These are phyloP conservation scores for Phyllotreta striolata DNA, from an alignment of 2,888 invertebrate species.

Conservation along the genomic window DNA sequence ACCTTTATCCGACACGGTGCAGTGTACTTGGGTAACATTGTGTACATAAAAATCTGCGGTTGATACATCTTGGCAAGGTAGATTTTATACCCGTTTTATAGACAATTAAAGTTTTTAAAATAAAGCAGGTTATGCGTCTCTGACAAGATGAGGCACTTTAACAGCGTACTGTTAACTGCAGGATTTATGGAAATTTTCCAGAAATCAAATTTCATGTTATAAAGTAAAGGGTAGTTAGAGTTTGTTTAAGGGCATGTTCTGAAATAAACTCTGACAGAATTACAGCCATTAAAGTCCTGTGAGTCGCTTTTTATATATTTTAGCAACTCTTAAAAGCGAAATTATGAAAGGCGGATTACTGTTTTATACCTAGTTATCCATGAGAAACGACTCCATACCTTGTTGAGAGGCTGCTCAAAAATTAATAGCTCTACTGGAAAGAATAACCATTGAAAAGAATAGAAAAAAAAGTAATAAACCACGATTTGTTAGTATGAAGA, in stretches of 20 bases:
- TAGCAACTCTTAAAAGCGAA: slow-evolving; percentile 29
- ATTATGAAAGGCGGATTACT: slow-evolving; percentile 21
- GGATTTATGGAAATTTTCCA: slow-evolving; percentile 28
- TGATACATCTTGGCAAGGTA: slow-evolving; percentile 1
- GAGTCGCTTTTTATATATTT: slow-evolving; percentile 28
- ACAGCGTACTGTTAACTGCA: slow-evolving; percentile 13
- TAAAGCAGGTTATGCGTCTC: slow-evolving; percentile 16
- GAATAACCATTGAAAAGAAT: slow-evolving; percentile 8
- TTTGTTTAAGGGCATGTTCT: slow-evolving; percentile 25
- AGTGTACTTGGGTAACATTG: background rate
- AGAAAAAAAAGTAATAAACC: slow-evolving; percentile 1
- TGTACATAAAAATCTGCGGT: slow-evolving; percentile 7
- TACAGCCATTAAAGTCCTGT: slow-evolving; percentile 26
- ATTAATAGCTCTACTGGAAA: slow-evolving; percentile 19
- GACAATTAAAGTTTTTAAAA: slow-evolving; percentile 22
- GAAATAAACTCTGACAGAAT: slow-evolving; percentile 27
- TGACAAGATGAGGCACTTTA: slow-evolving; percentile 27
- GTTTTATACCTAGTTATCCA: slow-evolving; percentile 27
- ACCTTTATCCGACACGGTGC: too few species aligned
- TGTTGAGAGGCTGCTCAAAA: slow-evolving; percentile 24
- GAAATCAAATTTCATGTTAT: slow-evolving; percentile 30
- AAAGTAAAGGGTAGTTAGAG: slow-evolving; percentile 28
- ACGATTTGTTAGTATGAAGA: background rate
- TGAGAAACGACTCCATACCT: slow-evolving; percentile 21
- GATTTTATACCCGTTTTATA: slow-evolving; percentile 18